Evolutionary conservation across 2,888 invertebrate species (phyloP), one percentile per base, ranked within the genome.

Genomic region (Noctua pronuba): DNA sequence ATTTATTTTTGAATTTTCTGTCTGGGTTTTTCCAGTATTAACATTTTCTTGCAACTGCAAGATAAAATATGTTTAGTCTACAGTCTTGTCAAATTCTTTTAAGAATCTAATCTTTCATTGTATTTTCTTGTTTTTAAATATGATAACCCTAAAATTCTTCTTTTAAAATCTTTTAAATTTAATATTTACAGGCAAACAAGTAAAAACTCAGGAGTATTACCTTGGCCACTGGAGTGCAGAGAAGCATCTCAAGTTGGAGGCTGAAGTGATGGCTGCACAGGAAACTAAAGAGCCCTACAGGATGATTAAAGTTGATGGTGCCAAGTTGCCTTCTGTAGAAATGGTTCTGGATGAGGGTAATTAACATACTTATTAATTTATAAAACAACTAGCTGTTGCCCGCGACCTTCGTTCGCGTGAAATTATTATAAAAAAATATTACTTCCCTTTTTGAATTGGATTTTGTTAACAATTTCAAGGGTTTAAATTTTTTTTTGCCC

Each of bases 321-420:
- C 98, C 2, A 98, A 98, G 82, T 97, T 99, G 92, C 99, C 99
- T 0, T 99, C 98, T 92, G 98, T 98, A 75, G 98, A 98, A 95
- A 97, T 99, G 88, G 97, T 97, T 84, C 98, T 99, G 97, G 97
- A 97, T 58, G 98, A 98, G 92, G 99, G 99, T 91, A 90, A 21
- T 21, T 38, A 24, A 18, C 31, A 21, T 60, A 60, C 18, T 8
- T 60, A 60, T 60, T 55, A n/a, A 11, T 55, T 55, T 41, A 41
- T 13, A 41, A 55, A 55, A n/a, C 52, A 8, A 38, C 38, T 38
- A 38, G 38, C 7, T 7, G 38, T 38, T 38, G 7, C 38, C 35
- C 35, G 5, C 35, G 35, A 35, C 35, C 35, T 35, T 35, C 5
- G 38, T 4, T 4, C 5, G 35, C 35, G 35, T 35, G 35, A 35